phyloP scores from a whole-genome alignment of 2,113 vertebrate species.

The Oostethus manadensis region DNA sequence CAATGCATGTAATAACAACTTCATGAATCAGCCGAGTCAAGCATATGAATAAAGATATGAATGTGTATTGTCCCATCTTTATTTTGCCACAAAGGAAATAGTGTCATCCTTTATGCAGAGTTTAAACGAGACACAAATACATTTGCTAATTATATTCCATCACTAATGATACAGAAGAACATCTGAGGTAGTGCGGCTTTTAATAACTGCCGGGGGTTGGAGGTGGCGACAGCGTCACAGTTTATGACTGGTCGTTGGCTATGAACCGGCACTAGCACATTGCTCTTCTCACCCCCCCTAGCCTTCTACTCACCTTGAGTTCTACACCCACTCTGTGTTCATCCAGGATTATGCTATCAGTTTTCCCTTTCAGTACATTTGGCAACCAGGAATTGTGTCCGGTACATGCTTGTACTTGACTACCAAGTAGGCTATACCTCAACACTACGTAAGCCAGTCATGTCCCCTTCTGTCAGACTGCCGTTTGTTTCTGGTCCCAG shows the following conservation, averaged over 20 bases:
- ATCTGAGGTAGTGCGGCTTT: not conserved
- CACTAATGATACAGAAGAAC: not conserved
- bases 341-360: not conserved
- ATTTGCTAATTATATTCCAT: not conserved
- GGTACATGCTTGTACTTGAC: not conserved
- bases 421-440: not conserved
- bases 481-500: not conserved
- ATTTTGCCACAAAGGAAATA: too few relatives aligned
- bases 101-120: too few relatives aligned
- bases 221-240: not conserved
- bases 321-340: not conserved
- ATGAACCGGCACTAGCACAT: not conserved
- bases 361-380: not conserved
- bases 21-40: too few relatives aligned
- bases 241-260: constrained; percentile 1
- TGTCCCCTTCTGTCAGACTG: not conserved
- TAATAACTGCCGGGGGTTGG: constrained; percentile 1
- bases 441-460: not conserved
- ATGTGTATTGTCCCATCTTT: too few relatives aligned
- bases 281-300: not conserved
- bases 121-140: not conserved
- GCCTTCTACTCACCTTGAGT: not conserved
- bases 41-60: too few relatives aligned
- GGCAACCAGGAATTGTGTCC: not conserved
- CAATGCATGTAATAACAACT: not conserved